Base-by-base conservation (phyloP, 1,140 invertebrate genomes). In the Drusus annulatus region DNA sequence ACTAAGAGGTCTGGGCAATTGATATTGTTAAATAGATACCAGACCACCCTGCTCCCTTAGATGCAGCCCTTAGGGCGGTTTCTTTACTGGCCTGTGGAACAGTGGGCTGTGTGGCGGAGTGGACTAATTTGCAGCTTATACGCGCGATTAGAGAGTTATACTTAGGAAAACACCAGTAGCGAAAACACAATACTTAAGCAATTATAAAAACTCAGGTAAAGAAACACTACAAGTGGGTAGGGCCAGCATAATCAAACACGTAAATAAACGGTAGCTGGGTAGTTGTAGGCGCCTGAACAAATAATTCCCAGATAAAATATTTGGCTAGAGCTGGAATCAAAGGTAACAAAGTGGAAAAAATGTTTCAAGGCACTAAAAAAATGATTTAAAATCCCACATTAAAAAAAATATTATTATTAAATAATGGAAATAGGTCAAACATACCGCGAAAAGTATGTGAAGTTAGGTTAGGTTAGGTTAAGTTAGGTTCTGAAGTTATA, bases 11-110 rank as follows among this genome's bases (percentile, higher is more conserved):
- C 19, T 19, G 45, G 15, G 45, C 23, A 73, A 73, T 73, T 73
- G 45, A 73, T 73, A 73, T n/a, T 73, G 28, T 36, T 45, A 45
- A n/a, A 68, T 73, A 6, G 69, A 52, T 51, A 31, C 28, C 25
- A 19, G 69, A 73, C 69, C 69, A 73, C 69, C 69, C 69, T 45
- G 58, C 19, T 23, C 63, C 63, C 28, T 50, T 68, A 17, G 25
- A 36, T n/a, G 63, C 31, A 45, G 17, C 63, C 63, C 28, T 25
- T 8, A 36, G 63, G 63, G 31, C n/a, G 63, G 25, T 36, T 68
- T 68, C 60, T 28, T 68, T 68, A 36, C 28, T 36, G 28, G 25
- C 6, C 1, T 45, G 8, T 21, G 54, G 54, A 56, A 17, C 54
- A 23, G 56, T 60, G 6, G 23, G 13, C 56, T 21, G 56, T 13